phyloP scores from a whole-genome alignment of 2,113 vertebrate species.

The Plestiodon gilberti region DNA sequence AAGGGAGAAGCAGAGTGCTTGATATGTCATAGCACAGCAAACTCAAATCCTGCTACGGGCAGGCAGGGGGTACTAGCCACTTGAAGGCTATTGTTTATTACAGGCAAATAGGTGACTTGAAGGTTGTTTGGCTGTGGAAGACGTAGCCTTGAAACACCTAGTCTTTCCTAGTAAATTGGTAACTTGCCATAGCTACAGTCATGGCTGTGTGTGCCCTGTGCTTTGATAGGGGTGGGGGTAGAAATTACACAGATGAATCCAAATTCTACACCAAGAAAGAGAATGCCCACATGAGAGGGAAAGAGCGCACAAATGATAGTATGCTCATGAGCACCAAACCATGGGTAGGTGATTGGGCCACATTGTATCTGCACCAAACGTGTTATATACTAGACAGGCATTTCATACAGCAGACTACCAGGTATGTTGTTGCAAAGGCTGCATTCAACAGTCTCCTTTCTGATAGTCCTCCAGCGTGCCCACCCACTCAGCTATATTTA shows the following conservation, averaged over 20 bases:
- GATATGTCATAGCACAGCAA: background rate
- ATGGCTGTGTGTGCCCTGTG: too few relatives aligned
- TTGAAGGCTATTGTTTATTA: background rate
- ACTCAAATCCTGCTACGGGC: background rate
- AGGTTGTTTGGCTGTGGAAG: background rate
- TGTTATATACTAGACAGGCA: background rate
- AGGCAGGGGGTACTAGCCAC: too few relatives aligned
- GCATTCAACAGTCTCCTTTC: constrained; percentile 63
- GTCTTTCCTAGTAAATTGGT: background rate
- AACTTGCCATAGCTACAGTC: background rate
- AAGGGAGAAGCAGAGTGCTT: background rate
- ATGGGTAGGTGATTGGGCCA: background rate
- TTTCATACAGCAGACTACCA: constrained; percentile 24
- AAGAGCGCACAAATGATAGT: background rate
- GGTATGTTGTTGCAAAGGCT: constrained; percentile 65
- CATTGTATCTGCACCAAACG: background rate
- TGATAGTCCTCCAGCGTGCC: constrained; percentile 70
- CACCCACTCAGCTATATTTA: constrained; percentile 76
- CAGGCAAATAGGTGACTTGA: background rate
- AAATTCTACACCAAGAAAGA: background rate
- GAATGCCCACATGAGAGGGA: background rate
- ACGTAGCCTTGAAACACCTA: background rate
- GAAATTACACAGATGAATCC: background rate
- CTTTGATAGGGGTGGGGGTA: background rate
- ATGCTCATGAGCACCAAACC: background rate